phyloP scores from a whole-genome alignment of 2,113 vertebrate species.

The Periophthalmus modestus region DNA sequence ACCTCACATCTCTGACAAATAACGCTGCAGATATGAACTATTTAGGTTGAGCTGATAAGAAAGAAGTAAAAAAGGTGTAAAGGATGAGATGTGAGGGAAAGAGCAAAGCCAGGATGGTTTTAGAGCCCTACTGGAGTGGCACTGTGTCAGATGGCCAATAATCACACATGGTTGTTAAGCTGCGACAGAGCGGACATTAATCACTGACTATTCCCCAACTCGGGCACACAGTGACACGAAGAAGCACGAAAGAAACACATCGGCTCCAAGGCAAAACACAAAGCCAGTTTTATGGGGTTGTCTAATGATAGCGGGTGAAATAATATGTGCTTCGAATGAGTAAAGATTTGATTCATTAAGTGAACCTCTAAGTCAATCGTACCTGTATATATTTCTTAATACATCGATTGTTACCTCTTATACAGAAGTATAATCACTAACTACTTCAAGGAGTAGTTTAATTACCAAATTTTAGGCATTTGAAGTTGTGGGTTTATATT shows the following conservation, averaged over 20 bases:
- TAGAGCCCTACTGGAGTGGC: slow-evolving; percentile 19
- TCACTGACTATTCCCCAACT: slow-evolving; percentile 63
- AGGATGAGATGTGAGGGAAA: slow-evolving; percentile 5
- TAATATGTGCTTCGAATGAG: background rate
- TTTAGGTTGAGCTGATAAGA: slow-evolving; percentile 4
- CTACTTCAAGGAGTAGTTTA: too few species aligned
- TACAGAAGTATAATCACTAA: background rate
- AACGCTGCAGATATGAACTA: background rate
- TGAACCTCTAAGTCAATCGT: too few species aligned
- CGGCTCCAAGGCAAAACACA: background rate
- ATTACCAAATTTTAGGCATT: too few species aligned
- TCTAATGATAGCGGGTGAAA: background rate
- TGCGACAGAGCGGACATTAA: slow-evolving; percentile 56
- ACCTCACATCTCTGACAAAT: slow-evolving; percentile 14
- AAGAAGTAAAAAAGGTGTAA: slow-evolving; percentile 2
- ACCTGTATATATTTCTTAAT: too few species aligned
- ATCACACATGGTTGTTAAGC: slow-evolving; percentile 66
- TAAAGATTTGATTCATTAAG: too few species aligned
- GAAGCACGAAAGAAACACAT: slow-evolving; percentile 1
- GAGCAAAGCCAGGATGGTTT: slow-evolving; percentile 17
- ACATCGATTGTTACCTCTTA: too few species aligned
- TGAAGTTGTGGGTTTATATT: too few species aligned
- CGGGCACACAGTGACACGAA: slow-evolving; percentile 8
- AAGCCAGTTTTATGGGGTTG: background rate
- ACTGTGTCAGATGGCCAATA: slow-evolving; percentile 58